Conservation (phyloP, 2,113 vertebrate genomes). For the Montifringilla adamsi region DNA sequence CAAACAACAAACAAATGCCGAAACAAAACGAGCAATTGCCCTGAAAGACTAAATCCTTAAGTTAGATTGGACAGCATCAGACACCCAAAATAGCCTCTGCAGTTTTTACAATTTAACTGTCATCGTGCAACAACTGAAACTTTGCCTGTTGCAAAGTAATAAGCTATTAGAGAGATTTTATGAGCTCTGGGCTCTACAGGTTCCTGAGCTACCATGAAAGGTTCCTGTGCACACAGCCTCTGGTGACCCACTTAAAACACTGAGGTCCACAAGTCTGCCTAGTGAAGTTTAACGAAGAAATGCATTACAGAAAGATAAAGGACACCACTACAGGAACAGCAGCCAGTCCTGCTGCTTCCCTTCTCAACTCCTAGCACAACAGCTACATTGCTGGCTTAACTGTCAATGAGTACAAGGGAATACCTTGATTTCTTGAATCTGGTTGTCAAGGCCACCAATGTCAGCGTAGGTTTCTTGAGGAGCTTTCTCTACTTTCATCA, state of each 20-base stretch:
- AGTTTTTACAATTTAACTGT: background rate
- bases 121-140: background rate
- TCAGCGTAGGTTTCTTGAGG: conserved; percentile 97
- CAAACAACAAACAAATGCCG: background rate
- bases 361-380: background rate
- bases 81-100: background rate
- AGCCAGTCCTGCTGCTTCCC: background rate
- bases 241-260: fast-evolving
- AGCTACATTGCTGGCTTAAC: background rate
- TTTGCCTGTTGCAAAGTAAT: background rate
- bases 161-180: background rate
- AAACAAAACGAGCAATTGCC: background rate
- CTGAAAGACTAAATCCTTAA: background rate
- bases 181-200: background rate
- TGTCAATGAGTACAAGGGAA: background rate
- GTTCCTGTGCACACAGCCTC: background rate
- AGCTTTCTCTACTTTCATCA: conserved; percentile 99
- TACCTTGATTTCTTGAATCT: conserved; percentile 99
- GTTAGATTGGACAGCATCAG: fast-evolving
- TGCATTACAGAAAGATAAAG: background rate
- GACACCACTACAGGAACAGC: background rate
- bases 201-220: background rate
- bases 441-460: conserved; percentile 94
- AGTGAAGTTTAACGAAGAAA: background rate
- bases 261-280: fast-evolving